These are phyloP conservation scores for Branchinecta sandiegonensis DNA, from an alignment of 2,888 invertebrate species.

Conservation along the genomic window DNA sequence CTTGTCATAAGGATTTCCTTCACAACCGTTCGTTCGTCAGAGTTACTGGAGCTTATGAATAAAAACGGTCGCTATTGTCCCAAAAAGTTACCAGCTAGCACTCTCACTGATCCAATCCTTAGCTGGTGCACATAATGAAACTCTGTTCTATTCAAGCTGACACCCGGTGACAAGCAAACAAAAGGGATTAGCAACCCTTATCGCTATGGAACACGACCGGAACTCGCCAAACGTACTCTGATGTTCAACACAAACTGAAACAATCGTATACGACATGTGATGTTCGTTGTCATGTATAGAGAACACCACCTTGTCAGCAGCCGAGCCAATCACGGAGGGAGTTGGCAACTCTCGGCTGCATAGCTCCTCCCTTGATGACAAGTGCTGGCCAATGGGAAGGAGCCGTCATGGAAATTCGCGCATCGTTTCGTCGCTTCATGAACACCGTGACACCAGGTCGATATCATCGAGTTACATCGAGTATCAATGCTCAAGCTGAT, in stretches of 20 bases:
- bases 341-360: background rate
- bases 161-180: slow-evolving; percentile 1
- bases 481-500: slow-evolving; percentile 12
- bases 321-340: background rate
- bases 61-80: no score
- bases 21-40: no score
- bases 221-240: slow-evolving; percentile 10
- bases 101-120: background rate
- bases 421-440: background rate
- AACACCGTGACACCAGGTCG: background rate
- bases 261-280: slow-evolving; percentile 16
- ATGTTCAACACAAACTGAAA: slow-evolving; percentile 16
- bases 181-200: slow-evolving; percentile 15
- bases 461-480: slow-evolving; percentile 10
- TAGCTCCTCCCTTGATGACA: background rate
- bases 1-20: background rate
- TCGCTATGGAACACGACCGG: slow-evolving; percentile 5
- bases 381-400: background rate
- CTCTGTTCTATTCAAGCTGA: slow-evolving; percentile 5
- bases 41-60: no score
- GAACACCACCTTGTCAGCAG: background rate
- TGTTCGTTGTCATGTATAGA: slow-evolving; percentile 6
- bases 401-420: background rate
- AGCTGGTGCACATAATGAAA: background rate
- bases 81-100: no score